Evolutionary conservation across 2,797 vertebrate species (phyloP).

Genomic region (Brachyalestes nurse): DNA sequence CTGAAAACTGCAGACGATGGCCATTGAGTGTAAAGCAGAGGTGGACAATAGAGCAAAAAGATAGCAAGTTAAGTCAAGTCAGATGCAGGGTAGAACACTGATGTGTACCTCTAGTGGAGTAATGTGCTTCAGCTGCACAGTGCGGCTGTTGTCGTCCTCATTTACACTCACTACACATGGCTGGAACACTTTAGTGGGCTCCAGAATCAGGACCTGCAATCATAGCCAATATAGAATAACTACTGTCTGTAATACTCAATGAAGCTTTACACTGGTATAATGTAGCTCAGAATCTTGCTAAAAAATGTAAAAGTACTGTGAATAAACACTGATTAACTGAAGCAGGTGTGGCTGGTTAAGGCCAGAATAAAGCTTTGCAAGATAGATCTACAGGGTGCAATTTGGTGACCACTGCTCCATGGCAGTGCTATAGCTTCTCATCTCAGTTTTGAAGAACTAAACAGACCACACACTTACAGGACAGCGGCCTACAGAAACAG

Average conservation of each 20-base stretch:
- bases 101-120: constrained; percentile 77
- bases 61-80: too few species aligned
- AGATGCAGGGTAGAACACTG: not conserved
- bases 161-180: constrained; percentile 79
- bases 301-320: not conserved
- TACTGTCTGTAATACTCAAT: not conserved
- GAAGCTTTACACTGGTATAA: not conserved
- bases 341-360: too few species aligned
- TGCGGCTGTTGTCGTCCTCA: constrained; percentile 71
- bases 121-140: constrained; percentile 81
- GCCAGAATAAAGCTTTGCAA: too few species aligned
- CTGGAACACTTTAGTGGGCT: constrained; percentile 83
- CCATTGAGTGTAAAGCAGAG: not conserved
- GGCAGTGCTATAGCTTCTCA: not conserved
- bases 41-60: not conserved
- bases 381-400: not conserved
- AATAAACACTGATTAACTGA: not conserved
- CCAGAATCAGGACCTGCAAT: constrained; percentile 86
- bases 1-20: not conserved
- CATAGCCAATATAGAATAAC: not conserved
- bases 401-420: not conserved
- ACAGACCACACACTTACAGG: constrained; percentile 74
- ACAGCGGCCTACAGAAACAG: constrained; percentile 70
- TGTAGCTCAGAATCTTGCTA: too few species aligned
- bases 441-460: not conserved